Base-by-base conservation (phyloP, 2,113 vertebrate genomes). In the Microcebus ravelobensis region DNA sequence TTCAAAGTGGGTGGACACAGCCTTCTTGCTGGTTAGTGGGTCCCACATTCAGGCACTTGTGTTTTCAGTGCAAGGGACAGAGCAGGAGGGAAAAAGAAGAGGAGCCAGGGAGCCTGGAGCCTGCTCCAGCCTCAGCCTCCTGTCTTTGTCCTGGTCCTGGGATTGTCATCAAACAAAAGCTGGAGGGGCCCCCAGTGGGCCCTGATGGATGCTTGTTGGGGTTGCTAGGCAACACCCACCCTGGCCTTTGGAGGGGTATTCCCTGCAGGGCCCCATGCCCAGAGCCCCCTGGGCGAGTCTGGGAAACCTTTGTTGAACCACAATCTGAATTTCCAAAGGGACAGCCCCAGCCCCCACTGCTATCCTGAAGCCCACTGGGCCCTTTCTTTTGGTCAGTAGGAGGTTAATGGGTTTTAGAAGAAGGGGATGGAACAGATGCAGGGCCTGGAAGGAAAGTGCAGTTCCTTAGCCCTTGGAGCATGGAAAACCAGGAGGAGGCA, bases 101-200 rank as follows among this genome's bases (percentile, higher is more conserved):
- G 17, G 71, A 63, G n/a, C 70, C 34, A 0, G 3, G 14, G 63
- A 65, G 94, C 39, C 59, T 90, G 81, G 68, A 42, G 74, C 52
- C 34, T 55, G 0, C 0, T 34, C 80, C 11, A 34, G 77, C 50
- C 86, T 82, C 11, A 36, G 77, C 50, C 82, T 82, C 84, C 71
- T n/a, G 97, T 70, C 0, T 20, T 94, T 97, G 79, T 96, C 11
- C 61, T 63, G 2, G 61, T 63, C 27, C 25, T 12, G 21, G 76
- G 59, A 95, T 92, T 97, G 95, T 95, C 84, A 84, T 76, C 3
- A 21, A 48, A 97, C 93, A 96, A 97, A 97, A 95, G 87, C 85
- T 2, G 13, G 39, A 87, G 67, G 39, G 4, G 92, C 86, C 68
- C 85, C 67, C 68, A 67, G 27, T 1, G 31, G 61, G 77, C 71